Percentiles rank a stretch among this genome's conserved stretches.
Evolutionary conservation across 2,113 vertebrate genomes (phyloP).

Genomic region (Tringa solitaria): DNA sequence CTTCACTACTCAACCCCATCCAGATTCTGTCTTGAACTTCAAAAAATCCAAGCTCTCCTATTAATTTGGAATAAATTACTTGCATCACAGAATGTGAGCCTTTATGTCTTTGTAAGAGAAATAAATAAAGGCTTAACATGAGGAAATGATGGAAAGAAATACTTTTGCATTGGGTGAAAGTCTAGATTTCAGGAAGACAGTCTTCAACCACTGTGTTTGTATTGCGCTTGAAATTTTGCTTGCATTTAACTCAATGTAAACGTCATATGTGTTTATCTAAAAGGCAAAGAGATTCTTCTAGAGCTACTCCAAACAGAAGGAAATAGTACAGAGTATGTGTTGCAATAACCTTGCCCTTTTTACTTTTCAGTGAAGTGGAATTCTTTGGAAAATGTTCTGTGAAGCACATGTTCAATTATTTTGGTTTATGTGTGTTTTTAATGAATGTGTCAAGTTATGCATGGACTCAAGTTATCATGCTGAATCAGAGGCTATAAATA

Average conservation of each 20-base stretch:
- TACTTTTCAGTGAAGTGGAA: background rate
- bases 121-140: background rate
- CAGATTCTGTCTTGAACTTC: background rate
- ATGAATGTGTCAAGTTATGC: constrained; percentile 17
- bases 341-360: constrained; percentile 1
- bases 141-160: background rate
- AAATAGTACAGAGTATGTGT: background rate
- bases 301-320: background rate
- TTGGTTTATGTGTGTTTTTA: constrained; percentile 9
- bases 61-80: background rate
- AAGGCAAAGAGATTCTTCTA: constrained; percentile 6
- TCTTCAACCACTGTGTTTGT: background rate
- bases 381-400: constrained; percentile 12
- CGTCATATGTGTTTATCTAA: background rate
- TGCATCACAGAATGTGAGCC: background rate
- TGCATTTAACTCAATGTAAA: background rate
- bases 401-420: constrained; percentile 1
- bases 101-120: background rate
- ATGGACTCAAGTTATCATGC: background rate
- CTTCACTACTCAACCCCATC: background rate
- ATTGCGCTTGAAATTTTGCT: background rate
- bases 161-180: background rate
- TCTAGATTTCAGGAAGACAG: background rate
- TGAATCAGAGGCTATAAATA: constrained; percentile 1
- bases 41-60: background rate